Evolutionary conservation across 2,797 vertebrate genomes (phyloP).

Genomic region (Peromyscus aztecus): DNA sequence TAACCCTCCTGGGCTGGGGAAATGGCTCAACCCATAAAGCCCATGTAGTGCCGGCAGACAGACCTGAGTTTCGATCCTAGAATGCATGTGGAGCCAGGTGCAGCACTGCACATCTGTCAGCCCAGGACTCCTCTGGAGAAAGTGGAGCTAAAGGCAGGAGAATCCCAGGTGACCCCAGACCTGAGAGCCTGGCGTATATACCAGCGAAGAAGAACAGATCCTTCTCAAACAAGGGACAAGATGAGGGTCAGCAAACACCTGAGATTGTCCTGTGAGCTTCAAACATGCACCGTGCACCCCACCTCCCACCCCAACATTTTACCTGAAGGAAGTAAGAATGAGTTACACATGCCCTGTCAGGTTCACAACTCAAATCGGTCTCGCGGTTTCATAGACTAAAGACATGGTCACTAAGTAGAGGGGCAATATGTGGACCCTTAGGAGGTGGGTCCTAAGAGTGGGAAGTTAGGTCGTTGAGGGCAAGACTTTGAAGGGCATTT

Average conservation of each 20-base stretch:
- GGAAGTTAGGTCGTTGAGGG: neutral
- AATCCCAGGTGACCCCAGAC: neutral
- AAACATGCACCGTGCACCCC: neutral
- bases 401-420: too few species aligned
- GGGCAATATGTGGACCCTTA: neutral
- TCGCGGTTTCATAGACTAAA: neutral
- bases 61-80: neutral
- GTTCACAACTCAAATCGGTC: neutral
- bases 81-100: neutral
- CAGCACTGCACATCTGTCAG: neutral
- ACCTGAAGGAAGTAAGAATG: neutral
- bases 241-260: neutral
- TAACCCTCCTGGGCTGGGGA: neutral
- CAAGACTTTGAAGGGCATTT: neutral
- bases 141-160: neutral
- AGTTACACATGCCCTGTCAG: neutral
- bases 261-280: neutral
- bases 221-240: neutral
- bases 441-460: neutral
- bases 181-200: neutral
- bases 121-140: neutral
- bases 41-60: rapidly evolving
- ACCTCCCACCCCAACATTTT: neutral
- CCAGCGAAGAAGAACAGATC: neutral
- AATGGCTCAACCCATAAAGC: neutral